Conservation (phyloP, 2,888 invertebrate genomes). For the Acrobasis repandana region DNA sequence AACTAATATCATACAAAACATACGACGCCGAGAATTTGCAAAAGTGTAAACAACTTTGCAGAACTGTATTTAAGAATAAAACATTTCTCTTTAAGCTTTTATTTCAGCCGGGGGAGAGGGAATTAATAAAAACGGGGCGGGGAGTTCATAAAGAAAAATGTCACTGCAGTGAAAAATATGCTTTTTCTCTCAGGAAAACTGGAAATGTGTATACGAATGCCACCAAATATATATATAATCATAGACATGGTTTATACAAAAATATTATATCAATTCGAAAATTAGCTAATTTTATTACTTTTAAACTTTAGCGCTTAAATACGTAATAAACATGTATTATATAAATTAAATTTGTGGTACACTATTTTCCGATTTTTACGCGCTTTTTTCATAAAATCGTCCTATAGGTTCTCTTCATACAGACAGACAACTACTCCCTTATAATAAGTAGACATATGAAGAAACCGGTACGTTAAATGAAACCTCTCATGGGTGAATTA, state of each 20-base stretch:
- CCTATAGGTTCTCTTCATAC: neutral
- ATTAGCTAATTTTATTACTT: no score
- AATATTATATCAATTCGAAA: no score
- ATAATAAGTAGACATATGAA: slow-evolving; percentile 25
- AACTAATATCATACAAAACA: neutral
- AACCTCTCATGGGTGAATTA: slow-evolving; percentile 69
- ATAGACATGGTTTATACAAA: no score
- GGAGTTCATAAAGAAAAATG: slow-evolving; percentile 74
- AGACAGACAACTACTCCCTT: neutral
- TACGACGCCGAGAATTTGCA: neutral
- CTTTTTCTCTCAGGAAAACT: slow-evolving; percentile 50
- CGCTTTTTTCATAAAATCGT: no score
- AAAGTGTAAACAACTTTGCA: slow-evolving; percentile 14
- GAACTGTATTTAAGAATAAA: slow-evolving; percentile 43
- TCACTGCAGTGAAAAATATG: slow-evolving; percentile 69
- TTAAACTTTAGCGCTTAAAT: no score
- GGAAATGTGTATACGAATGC: slow-evolving; percentile 37
- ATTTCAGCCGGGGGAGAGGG: slow-evolving; percentile 53
- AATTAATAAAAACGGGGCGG: slow-evolving; percentile 72
- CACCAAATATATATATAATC: no score
- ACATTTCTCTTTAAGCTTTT: slow-evolving; percentile 56
- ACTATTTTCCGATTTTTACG: no score
- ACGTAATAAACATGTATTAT: no score
- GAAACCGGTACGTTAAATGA: slow-evolving; percentile 70
- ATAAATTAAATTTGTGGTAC: no score